Evolutionary conservation across 2,113 vertebrate genomes (phyloP).

Genomic region (Dunckerocampus dactyliophorus): DNA sequence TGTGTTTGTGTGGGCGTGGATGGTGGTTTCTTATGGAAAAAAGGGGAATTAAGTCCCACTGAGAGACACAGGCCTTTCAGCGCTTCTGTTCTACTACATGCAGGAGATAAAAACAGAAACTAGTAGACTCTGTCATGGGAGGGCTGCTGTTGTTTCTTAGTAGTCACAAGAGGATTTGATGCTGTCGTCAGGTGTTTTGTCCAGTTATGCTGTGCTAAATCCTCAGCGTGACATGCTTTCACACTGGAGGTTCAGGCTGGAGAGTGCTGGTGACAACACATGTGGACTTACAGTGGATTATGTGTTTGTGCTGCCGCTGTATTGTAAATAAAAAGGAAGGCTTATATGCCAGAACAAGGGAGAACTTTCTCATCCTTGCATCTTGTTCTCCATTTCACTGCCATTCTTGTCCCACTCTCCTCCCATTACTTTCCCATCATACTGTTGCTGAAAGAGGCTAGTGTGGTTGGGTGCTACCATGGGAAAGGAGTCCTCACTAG

Average conservation of each 20-base stretch:
- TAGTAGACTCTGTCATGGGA: not conserved
- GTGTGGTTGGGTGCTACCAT: constrained; percentile 27
- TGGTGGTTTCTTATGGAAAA: constrained; percentile 17
- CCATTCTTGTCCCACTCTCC: constrained; percentile 10
- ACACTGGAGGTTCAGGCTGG: constrained; percentile 25
- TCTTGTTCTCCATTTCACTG: constrained; percentile 19
- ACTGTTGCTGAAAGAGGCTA: constrained; percentile 30
- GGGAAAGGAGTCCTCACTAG: constrained; percentile 17
- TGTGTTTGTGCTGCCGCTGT: constrained; percentile 43
- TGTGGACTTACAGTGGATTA: constrained; percentile 32
- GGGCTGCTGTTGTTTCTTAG: too few relatives aligned
- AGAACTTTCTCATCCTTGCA: constrained; percentile 17
- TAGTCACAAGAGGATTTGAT: not conserved
- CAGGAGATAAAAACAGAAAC: not conserved
- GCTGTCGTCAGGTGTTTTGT: constrained; percentile 2
- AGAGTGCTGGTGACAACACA: constrained; percentile 16
- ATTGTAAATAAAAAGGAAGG: constrained; percentile 17
- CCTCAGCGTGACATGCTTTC: constrained; percentile 14
- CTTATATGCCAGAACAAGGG: constrained; percentile 28
- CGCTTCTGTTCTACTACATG: not conserved
- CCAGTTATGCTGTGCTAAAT: constrained; percentile 8
- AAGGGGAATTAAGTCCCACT: constrained; percentile 22
- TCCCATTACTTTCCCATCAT: constrained; percentile 12
- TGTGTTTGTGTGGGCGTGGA: constrained; percentile 20
- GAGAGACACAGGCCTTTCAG: constrained; percentile 4